Evolutionary conservation across 37 sponge, comb jelly and placozoan genomes (phyloP).

Genomic region (Beroe forskalii): DNA sequence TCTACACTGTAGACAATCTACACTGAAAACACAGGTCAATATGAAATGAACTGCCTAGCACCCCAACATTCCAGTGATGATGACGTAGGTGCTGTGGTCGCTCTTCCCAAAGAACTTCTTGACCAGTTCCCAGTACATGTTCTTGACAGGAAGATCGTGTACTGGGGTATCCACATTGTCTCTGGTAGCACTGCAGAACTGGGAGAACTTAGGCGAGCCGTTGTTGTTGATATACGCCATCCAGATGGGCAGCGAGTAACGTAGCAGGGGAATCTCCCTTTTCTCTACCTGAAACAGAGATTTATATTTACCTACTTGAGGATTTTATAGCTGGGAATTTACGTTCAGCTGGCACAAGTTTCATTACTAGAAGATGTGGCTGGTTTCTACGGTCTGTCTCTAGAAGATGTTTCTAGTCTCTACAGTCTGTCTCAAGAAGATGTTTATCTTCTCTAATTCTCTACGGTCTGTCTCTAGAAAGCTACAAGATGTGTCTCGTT

Average conservation of each 20-base stretch:
- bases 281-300: conserved; percentile 37
- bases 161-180: conserved; percentile 2
- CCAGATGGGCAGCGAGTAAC: conserved; percentile 63
- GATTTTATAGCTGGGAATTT: too few species aligned
- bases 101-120: conserved; percentile 19
- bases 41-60: too few species aligned
- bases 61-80: conserved; percentile 50
- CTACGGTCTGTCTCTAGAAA: too few species aligned
- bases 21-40: too few species aligned
- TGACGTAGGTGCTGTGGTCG: conserved; percentile 28
- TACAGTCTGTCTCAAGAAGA: too few species aligned
- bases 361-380: too few species aligned
- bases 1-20: too few species aligned
- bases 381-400: too few species aligned
- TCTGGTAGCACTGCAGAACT: conserved; percentile 4
- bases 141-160: conserved; percentile 21
- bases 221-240: conserved; percentile 60
- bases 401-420: too few species aligned
- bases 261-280: neutral
- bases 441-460: too few species aligned
- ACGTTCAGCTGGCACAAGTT: neutral
- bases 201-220: conserved; percentile 28
- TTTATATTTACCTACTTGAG: neutral
- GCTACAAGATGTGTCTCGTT: too few species aligned
- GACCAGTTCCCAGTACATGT: conserved; percentile 21